These are phyloP conservation scores for Oncorhynchus clarkii DNA, from an alignment of 2,113 vertebrate species.

Conservation along the genomic window DNA sequence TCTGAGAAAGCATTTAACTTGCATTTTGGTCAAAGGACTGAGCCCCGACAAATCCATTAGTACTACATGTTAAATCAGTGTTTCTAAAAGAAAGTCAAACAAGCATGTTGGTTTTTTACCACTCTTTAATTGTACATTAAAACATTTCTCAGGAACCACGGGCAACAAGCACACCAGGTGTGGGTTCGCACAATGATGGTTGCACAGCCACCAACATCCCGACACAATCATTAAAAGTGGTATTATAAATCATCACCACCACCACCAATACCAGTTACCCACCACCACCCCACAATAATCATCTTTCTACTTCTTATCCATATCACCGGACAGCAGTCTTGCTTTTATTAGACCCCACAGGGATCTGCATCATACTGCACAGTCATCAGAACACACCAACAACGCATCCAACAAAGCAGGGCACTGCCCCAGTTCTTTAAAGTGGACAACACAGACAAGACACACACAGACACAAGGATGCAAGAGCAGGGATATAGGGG, in stretches of 20 bases:
- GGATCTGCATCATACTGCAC: slow-evolving; percentile 34
- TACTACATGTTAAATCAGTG: not conserved
- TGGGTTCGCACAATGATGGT: slow-evolving; percentile 57
- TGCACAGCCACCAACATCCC: slow-evolving; percentile 53
- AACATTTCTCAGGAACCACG: slow-evolving; percentile 65
- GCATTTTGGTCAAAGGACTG: no score
- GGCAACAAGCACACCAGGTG: slow-evolving; percentile 57
- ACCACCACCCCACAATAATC: slow-evolving; percentile 30
- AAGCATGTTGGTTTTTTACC: slow-evolving; percentile 42
- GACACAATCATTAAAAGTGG: slow-evolving; percentile 67
- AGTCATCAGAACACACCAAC: slow-evolving; percentile 26
- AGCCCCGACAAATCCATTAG: no score
- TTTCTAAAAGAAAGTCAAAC: not conserved
- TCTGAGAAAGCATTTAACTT: no score
- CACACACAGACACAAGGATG: slow-evolving; percentile 4
- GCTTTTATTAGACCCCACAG: slow-evolving; percentile 18
- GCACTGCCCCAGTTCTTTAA: slow-evolving; percentile 48
- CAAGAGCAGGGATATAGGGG: not conserved
- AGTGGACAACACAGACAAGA: slow-evolving; percentile 49
- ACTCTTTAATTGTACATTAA: slow-evolving; percentile 74
- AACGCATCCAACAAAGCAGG: slow-evolving; percentile 32
- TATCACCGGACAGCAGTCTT: slow-evolving; percentile 14
- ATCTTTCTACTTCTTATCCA: slow-evolving; percentile 41
- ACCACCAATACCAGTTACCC: slow-evolving; percentile 36
- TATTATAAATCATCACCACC: slow-evolving; percentile 37